Evolutionary conservation across 2,113 vertebrate genomes (phyloP), one percentile per base, ranked within the genome.

Genomic region (Casuarius casuarius): DNA sequence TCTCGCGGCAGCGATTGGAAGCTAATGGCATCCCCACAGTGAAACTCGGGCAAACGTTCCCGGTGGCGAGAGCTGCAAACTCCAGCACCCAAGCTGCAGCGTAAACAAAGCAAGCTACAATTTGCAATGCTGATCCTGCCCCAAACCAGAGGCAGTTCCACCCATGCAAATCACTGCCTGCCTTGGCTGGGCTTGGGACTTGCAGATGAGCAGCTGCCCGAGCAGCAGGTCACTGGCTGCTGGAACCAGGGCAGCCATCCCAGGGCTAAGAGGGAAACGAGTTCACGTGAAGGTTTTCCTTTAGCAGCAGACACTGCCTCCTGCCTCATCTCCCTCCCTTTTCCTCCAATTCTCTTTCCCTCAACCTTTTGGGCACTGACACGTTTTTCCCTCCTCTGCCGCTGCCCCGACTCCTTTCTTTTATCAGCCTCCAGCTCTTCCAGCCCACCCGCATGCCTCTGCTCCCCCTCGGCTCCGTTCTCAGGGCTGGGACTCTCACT

Each of bases 11-110:
- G 65, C 5, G 4, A 8, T 33, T 5, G 6, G 10, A 65, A 67
- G 10, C 83, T 58, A 51, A 1, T 42, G 35, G n/a, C 71, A 7
- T 4, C 42, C 67, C 49, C 21, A 10, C 22, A 71, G 33, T 0
- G 10, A 44, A 63, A 78, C 1, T 1, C 12, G 15, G 46, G 26
- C 25, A 40, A 22, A 19, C 7, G 20, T n/a, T 31, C 33, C 33
- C n/a, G 1, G 1, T 2, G 0, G 4, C 33, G 12, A 71, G 23
- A 75, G 74, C 48, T 9, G 68, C 9, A 0, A 49, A 17, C 25
- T 42, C 29, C 74, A 54, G 68, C 56, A 42, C 56, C 80, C 80
- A 8, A 10, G 33, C 51, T 7, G 40, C 0, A 3, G 29, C 4
- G 42, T 1, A 7, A 63, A 35, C 87, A 12, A 35, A 3, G 19